phyloP scores from a whole-genome alignment of 2,797 vertebrate species.

The Nyctalus aviator region DNA sequence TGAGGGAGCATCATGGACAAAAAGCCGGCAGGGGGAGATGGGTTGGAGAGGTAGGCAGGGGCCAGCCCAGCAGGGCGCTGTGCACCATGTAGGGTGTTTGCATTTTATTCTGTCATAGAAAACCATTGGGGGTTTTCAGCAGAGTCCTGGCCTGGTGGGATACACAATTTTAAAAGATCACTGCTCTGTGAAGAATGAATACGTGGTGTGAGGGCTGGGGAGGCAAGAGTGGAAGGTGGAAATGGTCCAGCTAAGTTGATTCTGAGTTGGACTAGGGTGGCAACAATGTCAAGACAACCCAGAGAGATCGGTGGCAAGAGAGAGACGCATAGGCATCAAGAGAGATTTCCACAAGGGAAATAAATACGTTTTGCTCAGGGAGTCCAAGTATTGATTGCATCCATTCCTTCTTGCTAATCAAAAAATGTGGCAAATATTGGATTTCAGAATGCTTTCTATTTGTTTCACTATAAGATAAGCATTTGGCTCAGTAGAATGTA shows the following conservation, averaged over 20 bases:
- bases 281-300: neutral
- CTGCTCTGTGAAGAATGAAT: neutral
- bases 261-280: neutral
- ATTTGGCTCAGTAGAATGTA: slow-evolving; percentile 54
- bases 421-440: slow-evolving; percentile 66
- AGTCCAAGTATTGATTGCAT: slow-evolving; percentile 63
- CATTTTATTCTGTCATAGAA: neutral
- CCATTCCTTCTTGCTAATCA: slow-evolving; percentile 71
- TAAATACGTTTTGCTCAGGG: slow-evolving; percentile 46
- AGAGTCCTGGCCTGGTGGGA: neutral
- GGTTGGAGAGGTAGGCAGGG: neutral
- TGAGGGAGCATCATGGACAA: neutral
- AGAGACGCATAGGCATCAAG: neutral
- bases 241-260: neutral
- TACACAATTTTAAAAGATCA: neutral
- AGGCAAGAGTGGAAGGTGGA: neutral
- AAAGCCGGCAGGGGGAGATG: neutral
- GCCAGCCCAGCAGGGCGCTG: neutral
- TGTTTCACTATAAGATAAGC: slow-evolving; percentile 62
- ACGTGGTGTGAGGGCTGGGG: neutral
- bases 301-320: neutral
- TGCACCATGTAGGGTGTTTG: neutral
- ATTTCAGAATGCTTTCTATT: slow-evolving; percentile 65
- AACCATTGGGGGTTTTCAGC: neutral
- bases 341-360: slow-evolving; percentile 55